phyloP scores from a whole-genome alignment of 2,888 invertebrate genomes.

The Cylindroiulus punctatus region DNA sequence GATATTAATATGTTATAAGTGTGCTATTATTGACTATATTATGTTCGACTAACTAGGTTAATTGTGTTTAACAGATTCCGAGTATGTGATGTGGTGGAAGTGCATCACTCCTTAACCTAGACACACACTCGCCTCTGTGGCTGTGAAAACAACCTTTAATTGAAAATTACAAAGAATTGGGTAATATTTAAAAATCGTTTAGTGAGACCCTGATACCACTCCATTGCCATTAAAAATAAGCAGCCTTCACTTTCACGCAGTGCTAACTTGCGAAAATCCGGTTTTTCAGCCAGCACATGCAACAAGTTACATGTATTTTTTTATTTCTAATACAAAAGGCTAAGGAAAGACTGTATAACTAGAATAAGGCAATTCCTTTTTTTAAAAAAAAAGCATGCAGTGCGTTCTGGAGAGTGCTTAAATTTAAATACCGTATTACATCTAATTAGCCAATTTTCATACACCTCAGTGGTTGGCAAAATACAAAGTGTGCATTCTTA shows the following conservation, averaged over 20 bases:
- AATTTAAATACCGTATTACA: too few species aligned
- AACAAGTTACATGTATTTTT: not conserved
- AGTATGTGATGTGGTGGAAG: conserved; percentile 12
- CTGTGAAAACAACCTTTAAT: conserved; percentile 37
- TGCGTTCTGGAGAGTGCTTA: too few species aligned
- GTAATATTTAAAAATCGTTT: conserved; percentile 39
- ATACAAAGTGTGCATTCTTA: too few species aligned
- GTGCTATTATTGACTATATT: conserved; percentile 25
- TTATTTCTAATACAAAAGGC: not conserved
- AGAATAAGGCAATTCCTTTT: too few species aligned
- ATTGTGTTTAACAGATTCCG: conserved; percentile 29
- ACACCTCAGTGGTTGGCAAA: too few species aligned
- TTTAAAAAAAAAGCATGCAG: too few species aligned
- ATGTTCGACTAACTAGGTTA: conserved; percentile 27
- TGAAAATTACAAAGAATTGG: conserved; percentile 34
- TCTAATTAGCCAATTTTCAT: too few species aligned
- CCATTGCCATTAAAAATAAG: not conserved
- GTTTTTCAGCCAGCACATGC: not conserved
- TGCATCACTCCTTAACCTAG: conserved; percentile 42
- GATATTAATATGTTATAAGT: conserved; percentile 25
- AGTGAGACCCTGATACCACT: conserved; percentile 16
- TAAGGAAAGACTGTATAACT: not conserved
- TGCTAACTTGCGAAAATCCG: not conserved
- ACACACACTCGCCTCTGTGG: conserved; percentile 42
- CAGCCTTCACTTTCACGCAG: conserved; percentile 12